A percentile compares a stretch with the other conserved stretches of the same genome.
Conservation (phyloP, 2,888 invertebrate genomes). For the Lissonota sp. region DNA sequence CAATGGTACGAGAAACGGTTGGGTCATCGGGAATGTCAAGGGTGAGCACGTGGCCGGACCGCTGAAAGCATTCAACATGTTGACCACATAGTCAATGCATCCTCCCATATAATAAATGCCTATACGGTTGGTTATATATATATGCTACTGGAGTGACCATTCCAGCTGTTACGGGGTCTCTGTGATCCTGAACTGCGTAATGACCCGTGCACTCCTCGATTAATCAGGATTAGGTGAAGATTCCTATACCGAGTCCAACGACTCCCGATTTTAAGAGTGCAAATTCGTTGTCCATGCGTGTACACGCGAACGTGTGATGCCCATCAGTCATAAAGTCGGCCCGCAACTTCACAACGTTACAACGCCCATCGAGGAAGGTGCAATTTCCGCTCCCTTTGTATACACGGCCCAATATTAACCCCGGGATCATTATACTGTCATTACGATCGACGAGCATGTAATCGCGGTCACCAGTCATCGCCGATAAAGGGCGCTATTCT, state of each 20-base stretch:
- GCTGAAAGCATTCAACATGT: constrained; percentile 11
- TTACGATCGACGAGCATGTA: constrained; percentile 80
- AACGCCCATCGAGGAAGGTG: constrained; percentile 36
- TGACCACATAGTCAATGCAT: constrained; percentile 43
- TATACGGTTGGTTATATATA: background rate
- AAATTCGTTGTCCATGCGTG: constrained; percentile 49
- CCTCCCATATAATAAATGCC: background rate
- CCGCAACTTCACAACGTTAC: constrained; percentile 53
- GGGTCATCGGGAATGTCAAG: constrained; percentile 27
- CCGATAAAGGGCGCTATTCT: constrained; percentile 7
- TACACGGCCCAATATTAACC: constrained; percentile 32
- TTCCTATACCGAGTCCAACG: constrained; percentile 70
- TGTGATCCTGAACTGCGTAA: constrained; percentile 31
- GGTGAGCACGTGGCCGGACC: constrained; percentile 36
- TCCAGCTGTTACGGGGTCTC: constrained; percentile 46
- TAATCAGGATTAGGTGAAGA: constrained; percentile 80
- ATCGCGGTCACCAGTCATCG: constrained; percentile 64
- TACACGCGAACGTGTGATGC: constrained; percentile 73
- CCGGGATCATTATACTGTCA: constrained; percentile 77
- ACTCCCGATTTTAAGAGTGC: constrained; percentile 58
- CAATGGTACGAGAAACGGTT: background rate
- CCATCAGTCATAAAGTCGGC: constrained; percentile 77
- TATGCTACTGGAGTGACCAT: constrained; percentile 31
- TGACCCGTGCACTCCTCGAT: constrained; percentile 72
- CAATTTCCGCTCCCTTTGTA: background rate